A percentile compares a stretch with the other conserved stretches of the same genome.
Conservation (phyloP, 2,113 vertebrate genomes). For the Chaenogobius annularis region DNA sequence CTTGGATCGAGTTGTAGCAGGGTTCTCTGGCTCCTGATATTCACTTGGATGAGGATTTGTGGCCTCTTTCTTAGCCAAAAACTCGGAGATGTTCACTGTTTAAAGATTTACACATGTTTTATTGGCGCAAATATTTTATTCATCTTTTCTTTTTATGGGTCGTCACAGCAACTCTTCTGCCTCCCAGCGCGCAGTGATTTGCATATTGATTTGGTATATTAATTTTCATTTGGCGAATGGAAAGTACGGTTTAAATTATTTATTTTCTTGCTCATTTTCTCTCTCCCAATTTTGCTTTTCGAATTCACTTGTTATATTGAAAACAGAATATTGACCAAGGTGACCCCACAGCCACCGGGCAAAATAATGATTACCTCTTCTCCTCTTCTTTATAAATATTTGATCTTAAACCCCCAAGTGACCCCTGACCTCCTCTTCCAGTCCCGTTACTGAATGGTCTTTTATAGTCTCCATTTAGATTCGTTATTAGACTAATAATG, state of each 20-base stretch:
- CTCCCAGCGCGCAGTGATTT: background rate
- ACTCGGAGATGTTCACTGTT: constrained; percentile 8
- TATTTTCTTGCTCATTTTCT: background rate
- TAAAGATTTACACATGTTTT: constrained; percentile 12
- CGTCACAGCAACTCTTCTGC: constrained; percentile 1
- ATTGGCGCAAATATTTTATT: constrained; percentile 2
- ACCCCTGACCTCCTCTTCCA: too few species aligned
- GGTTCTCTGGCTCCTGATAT: constrained; percentile 23
- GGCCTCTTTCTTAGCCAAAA: constrained; percentile 13
- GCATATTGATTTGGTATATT: constrained; percentile 5
- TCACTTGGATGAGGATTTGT: constrained; percentile 17
- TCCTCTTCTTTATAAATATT: background rate
- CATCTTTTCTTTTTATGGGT: constrained; percentile 1
- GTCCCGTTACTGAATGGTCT: too few species aligned
- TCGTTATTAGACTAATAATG: too few species aligned
- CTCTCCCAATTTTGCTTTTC: background rate
- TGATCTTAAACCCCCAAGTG: background rate
- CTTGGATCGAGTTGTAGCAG: constrained; percentile 19
- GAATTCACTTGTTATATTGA: background rate
- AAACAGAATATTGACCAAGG: background rate
- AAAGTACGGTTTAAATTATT: background rate
- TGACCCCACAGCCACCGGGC: background rate
- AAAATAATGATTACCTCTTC: background rate
- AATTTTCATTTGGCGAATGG: background rate
- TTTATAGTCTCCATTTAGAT: too few species aligned